Evolutionary conservation across 1,140 invertebrate genomes (phyloP), one percentile per base, ranked within the genome.

Genomic region (Lysiphlebus fabarum): DNA sequence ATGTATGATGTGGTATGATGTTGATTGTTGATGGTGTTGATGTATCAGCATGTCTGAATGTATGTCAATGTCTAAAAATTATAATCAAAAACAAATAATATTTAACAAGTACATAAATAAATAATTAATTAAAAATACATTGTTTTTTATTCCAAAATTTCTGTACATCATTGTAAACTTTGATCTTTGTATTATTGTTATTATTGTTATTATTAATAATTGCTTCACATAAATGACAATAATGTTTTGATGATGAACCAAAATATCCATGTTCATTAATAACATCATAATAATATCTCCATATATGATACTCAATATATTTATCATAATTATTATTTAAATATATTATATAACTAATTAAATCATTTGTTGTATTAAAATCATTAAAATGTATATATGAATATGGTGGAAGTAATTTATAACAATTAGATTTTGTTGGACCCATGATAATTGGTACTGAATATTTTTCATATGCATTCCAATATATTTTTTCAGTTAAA

Each of bases 201-300:
- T 87, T 12, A 45, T 10, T 67, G 64, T 84, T 86, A 65, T 84
- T 26, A 26, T 87, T 72, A 90, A 86, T 33, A 90, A 76, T 26
- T 49, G 89, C 85, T 65, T 91, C 86, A 70, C 92, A 95, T 36
- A 92, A 71, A 51, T 91, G 81, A 69, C 92, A 95, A 72, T 89
- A 91, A 74, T 93, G 92, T 59, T 81, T 81, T 0, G 88, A 90
- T 1, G 71, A 65, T 2, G 82, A 82, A 3, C 83, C 81, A 68
- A 88, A 89, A 68, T 89, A 89, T 0, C 86, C 87, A 69, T 90
- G 87, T 69, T 90, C 86, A 70, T 91, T 90, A 2, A 87, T 63
- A 40, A 91, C 82, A 61, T 82, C 73, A 56, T 87, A 90, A 33
- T 82, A 69, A 34, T 72, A 77, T 67, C 87, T 85, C 90, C 90